phyloP scores from a whole-genome alignment of 1,140 invertebrate genomes.

The Radopholus similis region DNA sequence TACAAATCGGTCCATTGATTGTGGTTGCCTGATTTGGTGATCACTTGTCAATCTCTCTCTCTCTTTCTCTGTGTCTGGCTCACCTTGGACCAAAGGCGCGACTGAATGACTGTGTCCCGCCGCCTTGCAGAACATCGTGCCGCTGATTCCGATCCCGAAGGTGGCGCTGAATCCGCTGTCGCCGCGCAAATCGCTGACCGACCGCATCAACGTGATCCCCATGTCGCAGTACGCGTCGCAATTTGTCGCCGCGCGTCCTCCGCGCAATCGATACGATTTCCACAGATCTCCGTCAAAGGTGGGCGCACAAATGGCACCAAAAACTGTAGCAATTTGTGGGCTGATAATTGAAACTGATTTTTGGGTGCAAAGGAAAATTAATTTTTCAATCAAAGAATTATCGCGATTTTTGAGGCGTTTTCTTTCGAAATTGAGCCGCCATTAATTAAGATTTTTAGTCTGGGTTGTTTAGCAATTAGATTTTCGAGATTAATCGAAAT shows the following conservation, averaged over 20 bases:
- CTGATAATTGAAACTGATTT: neutral
- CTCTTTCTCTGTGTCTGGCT: no score
- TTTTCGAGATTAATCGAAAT: no score
- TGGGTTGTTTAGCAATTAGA: no score
- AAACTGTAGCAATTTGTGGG: neutral
- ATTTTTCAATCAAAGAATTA: no score
- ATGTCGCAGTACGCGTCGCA: conserved; percentile 23
- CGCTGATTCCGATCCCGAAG: conserved; percentile 37
- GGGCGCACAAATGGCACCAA: neutral
- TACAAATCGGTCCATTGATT: no score
- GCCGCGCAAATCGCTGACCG: conserved; percentile 34
- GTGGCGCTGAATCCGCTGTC: conserved; percentile 39
- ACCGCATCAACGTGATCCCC: conserved; percentile 39
- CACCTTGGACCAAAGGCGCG: no score
- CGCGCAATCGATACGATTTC: conserved; percentile 33
- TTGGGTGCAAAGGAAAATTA: conserved; percentile 9
- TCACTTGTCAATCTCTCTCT: no score
- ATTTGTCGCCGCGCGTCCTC: conserved; percentile 11
- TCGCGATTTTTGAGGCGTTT: no score
- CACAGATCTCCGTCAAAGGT: conserved; percentile 44
- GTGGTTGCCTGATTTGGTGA: no score
- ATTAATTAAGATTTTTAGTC: no score
- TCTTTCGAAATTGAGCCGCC: no score
- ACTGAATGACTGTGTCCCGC: no score
- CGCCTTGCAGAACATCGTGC: conserved; percentile 41